Evolutionary conservation across 2,797 vertebrate species (phyloP), one percentile per base, ranked within the genome.

Genomic region (Acrossocheilus wenchowensis): DNA sequence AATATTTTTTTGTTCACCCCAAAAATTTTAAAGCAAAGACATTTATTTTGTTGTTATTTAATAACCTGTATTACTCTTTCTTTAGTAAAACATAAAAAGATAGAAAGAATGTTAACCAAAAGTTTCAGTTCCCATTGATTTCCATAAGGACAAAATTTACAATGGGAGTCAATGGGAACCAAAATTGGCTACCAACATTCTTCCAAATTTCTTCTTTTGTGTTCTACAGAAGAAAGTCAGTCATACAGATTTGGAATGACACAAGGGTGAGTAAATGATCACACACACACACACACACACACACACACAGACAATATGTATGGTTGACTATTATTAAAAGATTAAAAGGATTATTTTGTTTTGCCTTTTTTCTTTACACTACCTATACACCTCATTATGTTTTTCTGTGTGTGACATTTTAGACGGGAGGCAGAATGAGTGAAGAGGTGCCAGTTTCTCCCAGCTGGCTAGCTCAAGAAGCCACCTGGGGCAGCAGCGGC

Each of bases 381-480:
- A 36, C 6, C 8, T n/a, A 26, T 12, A 26, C 30, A 57, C 2
- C 69, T 83, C 52, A 83, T 66, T 66, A 36, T 48, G 19, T 45
- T 79, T 69, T 50, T 72, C 12, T 54, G 34, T 60, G 21, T 90
- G 72, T 89, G 81, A 52, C 36, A 91, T 92, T 90, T 80, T 92
- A 96, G 95, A 95, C 93, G 89, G 92, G 96, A 95, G 94, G 95
- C 95, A 98, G 96, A 95, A 99, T 99, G 98, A 99, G 97, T 90
- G 97, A 98, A 95, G 97, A 96, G 93, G 94, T 94, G 93, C 92
- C 96, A 90, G 96, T 94, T 95, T 97, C 97, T 94, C 90, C 96
- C 93, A 96, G 97, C 95, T 97, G 97, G 97, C 93, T 95, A 94
- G 95, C 94, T 94, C 93, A 94, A 82, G 97, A 98, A 91, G 95